Evolutionary conservation across 2,113 vertebrate species (phyloP).

Genomic region (Zingel zingel): DNA sequence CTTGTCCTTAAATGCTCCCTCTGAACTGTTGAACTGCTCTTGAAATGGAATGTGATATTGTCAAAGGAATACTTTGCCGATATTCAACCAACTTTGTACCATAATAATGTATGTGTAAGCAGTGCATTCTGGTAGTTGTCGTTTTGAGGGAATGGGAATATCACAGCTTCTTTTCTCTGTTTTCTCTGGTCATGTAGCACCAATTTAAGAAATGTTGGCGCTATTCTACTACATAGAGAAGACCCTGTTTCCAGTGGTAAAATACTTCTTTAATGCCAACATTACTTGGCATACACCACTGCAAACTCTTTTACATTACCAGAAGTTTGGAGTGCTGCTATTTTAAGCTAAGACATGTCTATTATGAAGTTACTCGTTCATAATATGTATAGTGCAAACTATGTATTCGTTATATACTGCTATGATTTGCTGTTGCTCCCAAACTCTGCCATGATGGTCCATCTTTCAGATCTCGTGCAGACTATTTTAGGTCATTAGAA

Average conservation of each 20-base stretch:
- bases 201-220: too few relatives aligned
- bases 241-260: too few relatives aligned
- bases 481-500: background rate
- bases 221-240: too few relatives aligned
- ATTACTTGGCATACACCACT: background rate
- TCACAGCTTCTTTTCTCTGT: too few relatives aligned
- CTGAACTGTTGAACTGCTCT: background rate
- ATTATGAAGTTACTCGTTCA: background rate
- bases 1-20: conserved; percentile 20
- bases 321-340: background rate
- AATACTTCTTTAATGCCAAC: background rate
- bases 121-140: too few relatives aligned
- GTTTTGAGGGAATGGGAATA: too few relatives aligned
- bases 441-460: background rate
- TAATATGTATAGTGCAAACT: background rate
- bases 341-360: background rate
- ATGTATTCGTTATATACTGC: background rate
- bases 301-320: background rate
- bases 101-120: too few relatives aligned
- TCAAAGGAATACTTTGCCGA: background rate
- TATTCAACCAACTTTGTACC: too few relatives aligned
- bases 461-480: background rate
- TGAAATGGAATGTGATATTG: background rate
- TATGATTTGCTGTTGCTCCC: background rate
- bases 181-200: too few relatives aligned